Evolutionary conservation across 2,113 vertebrate genomes (phyloP).

Genomic region (Glaucomys volans): DNA sequence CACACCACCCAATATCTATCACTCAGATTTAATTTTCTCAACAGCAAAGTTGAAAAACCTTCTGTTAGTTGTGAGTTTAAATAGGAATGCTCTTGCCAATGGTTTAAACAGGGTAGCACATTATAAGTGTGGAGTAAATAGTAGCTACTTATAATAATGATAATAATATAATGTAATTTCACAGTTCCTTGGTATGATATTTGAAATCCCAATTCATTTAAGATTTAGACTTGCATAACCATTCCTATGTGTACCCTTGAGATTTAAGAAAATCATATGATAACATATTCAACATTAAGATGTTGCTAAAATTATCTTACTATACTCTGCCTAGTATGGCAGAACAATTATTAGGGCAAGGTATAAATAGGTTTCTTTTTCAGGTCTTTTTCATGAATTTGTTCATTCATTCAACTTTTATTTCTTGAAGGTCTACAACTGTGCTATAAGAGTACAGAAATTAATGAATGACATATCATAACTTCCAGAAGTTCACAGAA

Average conservation of each 20-base stretch:
- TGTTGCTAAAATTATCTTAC: not conserved
- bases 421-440: not conserved
- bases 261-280: not conserved
- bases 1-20: not conserved
- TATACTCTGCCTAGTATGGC: not conserved
- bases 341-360: not conserved
- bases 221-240: not conserved
- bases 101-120: not conserved
- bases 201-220: not conserved
- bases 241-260: not conserved
- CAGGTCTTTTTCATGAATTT: not conserved
- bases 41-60: not conserved
- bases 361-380: not conserved
- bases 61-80: not conserved
- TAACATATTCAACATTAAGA: not conserved
- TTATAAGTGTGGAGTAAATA: not conserved
- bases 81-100: not conserved
- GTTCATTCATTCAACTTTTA: not conserved
- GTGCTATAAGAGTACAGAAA: not conserved
- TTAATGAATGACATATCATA: not conserved
- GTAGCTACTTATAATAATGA: not conserved
- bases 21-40: not conserved
- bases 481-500: not conserved
- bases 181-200: not conserved
- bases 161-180: not conserved